Percentiles rank a stretch among this genome's conserved stretches.
phyloP scores from a whole-genome alignment of 2,113 vertebrate genomes.

The Zosterops hypoxanthus region DNA sequence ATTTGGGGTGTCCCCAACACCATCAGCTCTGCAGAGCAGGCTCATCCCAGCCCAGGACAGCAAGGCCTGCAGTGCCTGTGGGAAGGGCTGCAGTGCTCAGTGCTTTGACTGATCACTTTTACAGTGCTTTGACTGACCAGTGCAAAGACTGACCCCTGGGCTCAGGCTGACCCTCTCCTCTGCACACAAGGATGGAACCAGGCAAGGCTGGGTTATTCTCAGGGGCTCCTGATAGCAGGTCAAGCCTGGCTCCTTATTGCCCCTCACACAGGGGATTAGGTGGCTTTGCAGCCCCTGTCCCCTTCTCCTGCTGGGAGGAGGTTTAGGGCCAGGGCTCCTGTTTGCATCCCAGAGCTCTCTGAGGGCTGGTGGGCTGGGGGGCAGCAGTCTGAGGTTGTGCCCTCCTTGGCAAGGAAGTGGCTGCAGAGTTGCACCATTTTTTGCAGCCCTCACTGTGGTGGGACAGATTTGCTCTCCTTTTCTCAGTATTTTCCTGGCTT shows the following conservation, averaged over 20 bases:
- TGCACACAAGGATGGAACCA: background rate
- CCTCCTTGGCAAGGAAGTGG: background rate
- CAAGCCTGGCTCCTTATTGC: background rate
- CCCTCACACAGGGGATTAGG: background rate
- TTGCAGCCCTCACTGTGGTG: background rate
- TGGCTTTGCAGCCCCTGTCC: background rate
- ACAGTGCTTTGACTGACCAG: background rate
- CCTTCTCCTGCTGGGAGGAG: background rate
- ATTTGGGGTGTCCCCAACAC: background rate
- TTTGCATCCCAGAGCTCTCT: accelerated
- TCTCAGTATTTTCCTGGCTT: background rate
- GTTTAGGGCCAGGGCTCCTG: background rate
- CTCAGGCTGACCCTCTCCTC: background rate
- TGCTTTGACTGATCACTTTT: background rate
- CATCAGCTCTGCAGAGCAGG: accelerated
- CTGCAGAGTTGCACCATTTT: background rate
- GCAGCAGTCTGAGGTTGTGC: background rate
- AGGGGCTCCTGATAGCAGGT: background rate
- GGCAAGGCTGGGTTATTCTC: background rate
- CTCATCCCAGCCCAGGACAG: background rate
- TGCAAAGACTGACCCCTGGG: accelerated
- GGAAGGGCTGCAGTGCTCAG: background rate
- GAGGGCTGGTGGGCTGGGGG: background rate
- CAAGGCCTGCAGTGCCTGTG: background rate
- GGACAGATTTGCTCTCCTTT: background rate